Evolutionary conservation across 2,797 vertebrate species (phyloP), one percentile per base, ranked within the genome.

Genomic region (Echiichthys vipera): DNA sequence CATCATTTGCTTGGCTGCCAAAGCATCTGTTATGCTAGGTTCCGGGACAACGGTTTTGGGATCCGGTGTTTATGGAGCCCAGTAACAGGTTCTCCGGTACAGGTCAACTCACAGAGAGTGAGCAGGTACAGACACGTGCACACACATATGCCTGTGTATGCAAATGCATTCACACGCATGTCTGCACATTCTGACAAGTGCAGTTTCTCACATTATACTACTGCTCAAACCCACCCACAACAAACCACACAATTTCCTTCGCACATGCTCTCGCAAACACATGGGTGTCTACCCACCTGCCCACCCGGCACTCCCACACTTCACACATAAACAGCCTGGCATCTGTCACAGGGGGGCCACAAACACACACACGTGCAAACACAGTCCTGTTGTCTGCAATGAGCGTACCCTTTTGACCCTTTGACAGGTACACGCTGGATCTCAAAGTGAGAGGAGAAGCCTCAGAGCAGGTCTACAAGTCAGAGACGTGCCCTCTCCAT

Each of bases 361-460:
- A 70, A 46, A 36, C 37, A 53, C 36, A 37, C 74, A 58, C 70
- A 40, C 7, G 17, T 47, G 37, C 59, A 84, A 72, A 83, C 80
- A 76, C 81, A 43, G 80, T 65, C 71, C 77, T 79, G 88, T 88
- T 83, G 89, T 90, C 87, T 92, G 86, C 88, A 84, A 80, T 54
- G 66, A 84, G 82, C 15, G 43, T 84, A 78, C 73, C 89, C 92
- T 85, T 85, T 85, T 93, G 93, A 95, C 93, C 92, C 88, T 83
- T 78, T 94, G 95, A 95, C 94, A 94, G 93, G 93, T 94, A 92
- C 89, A 92, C 81, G 79, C 72, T 80, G 90, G 89, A 92, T 88
- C 86, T 92, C 89, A 91, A 91, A 91, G 88, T 89, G 85, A 93
- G 90, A 74, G 88, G 85, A 92, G 88, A 91, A 89, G 89, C 77